Base-by-base conservation (phyloP, 2,797 vertebrate genomes). In the Podarcis lilfordi region DNA sequence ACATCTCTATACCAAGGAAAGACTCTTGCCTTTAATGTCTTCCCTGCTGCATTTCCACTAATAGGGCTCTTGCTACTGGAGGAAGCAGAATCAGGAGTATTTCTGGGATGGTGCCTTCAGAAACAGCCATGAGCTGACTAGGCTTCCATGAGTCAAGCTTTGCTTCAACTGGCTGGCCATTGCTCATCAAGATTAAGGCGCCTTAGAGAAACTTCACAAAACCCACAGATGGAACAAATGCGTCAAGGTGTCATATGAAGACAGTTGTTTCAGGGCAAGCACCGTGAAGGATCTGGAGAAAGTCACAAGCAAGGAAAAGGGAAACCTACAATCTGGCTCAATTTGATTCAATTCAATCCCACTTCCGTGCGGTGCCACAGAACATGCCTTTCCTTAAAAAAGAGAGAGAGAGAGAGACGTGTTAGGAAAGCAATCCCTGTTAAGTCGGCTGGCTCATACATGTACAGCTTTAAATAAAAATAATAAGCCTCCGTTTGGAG, bases 331-430 rank as follows among this genome's bases (percentile, higher is more conserved):
- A 43, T 5, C 4, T 66, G 15, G 3, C 9, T n/a, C 32, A 0
- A 0, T 71, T 0, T 5, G 23, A 37, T 4, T 11, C 66, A 21
- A 5, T 9, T 32, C 35, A 0, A 0, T 69, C 0, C 0, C 21
- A 0, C 21, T 61, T 1, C 76, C 1, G 1, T 0, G 2, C 43
- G 19, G 0, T 0, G 50, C 27, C 55, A 19, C 9, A 29, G 35
- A 71, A 77, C 13, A 17, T 25, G 35, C 21, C 68, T 29, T 37
- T 82, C 50, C 66, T 83, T 40, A 2, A 64, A 3, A 15, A 82
- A 0, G 43, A 2, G 50, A 50, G 11, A 11, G 8, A 40, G 55
- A 2, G 50, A 55, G 50, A 55, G 9, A 40, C 4, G n/a, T 45
- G 79, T 77, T 76, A n/a, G 5, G 40, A 50, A 82, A 29, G 76